Evolutionary conservation across 2,797 vertebrate species (phyloP).

Genomic region (Premnoplex brunnescens): DNA sequence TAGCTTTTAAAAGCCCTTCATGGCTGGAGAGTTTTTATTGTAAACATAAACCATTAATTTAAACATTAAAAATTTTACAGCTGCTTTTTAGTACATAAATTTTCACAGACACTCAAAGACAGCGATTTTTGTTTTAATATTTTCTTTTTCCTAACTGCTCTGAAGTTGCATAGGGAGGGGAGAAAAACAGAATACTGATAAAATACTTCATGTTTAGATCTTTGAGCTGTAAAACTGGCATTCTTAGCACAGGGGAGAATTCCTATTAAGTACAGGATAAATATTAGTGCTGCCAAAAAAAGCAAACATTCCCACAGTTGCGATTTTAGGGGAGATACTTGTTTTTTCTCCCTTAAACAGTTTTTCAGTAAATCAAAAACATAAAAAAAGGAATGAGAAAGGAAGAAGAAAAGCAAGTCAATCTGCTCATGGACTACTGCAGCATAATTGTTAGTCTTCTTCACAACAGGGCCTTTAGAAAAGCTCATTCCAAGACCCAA

Average conservation of each 20-base stretch:
- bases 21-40: conserved; percentile 75
- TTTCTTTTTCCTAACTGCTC: conserved; percentile 20
- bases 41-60: conserved; percentile 81
- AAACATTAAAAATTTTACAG: conserved; percentile 80
- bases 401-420: neutral
- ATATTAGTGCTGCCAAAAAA: conserved; percentile 22
- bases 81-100: conserved; percentile 77
- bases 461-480: neutral
- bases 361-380: neutral
- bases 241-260: neutral
- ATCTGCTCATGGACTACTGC: neutral
- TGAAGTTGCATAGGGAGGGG: neutral
- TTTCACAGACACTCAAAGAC: conserved; percentile 69
- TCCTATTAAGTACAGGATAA: conserved; percentile 16
- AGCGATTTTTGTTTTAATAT: conserved; percentile 60
- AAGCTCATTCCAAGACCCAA: neutral
- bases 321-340: neutral
- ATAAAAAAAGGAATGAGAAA: neutral
- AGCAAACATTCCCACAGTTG: neutral
- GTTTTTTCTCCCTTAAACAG: neutral
- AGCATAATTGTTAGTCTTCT: neutral
- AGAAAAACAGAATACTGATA: neutral
- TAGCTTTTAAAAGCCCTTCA: conserved; percentile 76
- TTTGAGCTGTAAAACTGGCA: neutral
- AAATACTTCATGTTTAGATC: neutral